A percentile compares a stretch with the other conserved stretches of the same genome.
Conservation (phyloP, 2,888 invertebrate species). For the Cremastobaeus sp. region DNA sequence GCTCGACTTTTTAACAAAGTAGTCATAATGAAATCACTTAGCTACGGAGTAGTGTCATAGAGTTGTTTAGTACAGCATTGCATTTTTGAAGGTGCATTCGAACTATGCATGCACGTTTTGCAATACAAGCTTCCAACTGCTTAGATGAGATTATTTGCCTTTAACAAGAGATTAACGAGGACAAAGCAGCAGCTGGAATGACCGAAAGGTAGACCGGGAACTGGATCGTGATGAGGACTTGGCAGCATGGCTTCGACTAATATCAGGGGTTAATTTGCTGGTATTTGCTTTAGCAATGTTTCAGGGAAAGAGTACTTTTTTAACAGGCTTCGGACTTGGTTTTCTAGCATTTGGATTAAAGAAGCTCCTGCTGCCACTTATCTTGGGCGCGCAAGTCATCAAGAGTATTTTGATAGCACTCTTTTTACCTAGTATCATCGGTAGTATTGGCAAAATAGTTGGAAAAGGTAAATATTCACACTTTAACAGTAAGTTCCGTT, state of each 20-base stretch:
- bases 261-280: conserved; percentile 75
- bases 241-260: conserved; percentile 76
- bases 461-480: conserved; percentile 87
- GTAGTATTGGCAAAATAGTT: conserved; percentile 89
- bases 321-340: conserved; percentile 83
- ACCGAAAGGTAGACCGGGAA: too few relatives aligned
- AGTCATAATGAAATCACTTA: too few relatives aligned
- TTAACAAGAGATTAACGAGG: background rate
- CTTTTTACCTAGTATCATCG: conserved; percentile 90
- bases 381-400: conserved; percentile 89
- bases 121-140: too few relatives aligned
- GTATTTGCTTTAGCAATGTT: conserved; percentile 76
- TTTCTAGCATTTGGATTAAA: conserved; percentile 89
- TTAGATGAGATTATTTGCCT: too few relatives aligned
- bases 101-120: too few relatives aligned
- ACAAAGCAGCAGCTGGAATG: conserved; percentile 6
- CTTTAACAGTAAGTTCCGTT: too few relatives aligned
- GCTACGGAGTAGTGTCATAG: too few relatives aligned
- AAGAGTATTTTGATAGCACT: conserved; percentile 90
- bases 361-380: conserved; percentile 88
- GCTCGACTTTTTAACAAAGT: too few relatives aligned
- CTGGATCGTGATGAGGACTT: conserved; percentile 46
- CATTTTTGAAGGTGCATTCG: too few relatives aligned
- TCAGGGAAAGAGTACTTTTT: conserved; percentile 82
- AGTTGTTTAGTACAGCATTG: too few relatives aligned